A percentile compares a stretch with the other conserved stretches of the same genome.
Evolutionary conservation across 2,797 vertebrate species (phyloP).

Genomic region (Rhincodon typus): DNA sequence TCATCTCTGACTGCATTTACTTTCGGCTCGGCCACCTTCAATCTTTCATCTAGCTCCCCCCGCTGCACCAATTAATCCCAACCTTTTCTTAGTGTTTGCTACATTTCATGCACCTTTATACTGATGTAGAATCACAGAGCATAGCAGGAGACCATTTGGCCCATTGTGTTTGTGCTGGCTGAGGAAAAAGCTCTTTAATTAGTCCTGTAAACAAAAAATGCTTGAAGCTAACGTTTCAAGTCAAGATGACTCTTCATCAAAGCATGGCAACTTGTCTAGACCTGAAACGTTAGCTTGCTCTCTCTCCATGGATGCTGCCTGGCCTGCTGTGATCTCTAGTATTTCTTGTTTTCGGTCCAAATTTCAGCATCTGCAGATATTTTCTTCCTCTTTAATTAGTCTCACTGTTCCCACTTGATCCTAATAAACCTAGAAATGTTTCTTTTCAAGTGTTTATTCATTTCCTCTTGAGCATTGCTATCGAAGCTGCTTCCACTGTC

Average conservation of each 20-base stretch:
- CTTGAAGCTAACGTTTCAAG: too few relatives aligned
- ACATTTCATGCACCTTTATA: background rate
- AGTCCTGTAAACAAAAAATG: too few relatives aligned
- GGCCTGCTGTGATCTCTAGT: too few relatives aligned
- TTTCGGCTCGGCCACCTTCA: background rate
- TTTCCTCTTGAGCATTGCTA: background rate
- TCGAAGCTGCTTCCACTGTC: background rate
- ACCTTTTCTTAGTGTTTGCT: background rate
- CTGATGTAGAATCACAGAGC: background rate
- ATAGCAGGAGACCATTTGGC: background rate
- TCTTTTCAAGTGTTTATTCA: background rate
- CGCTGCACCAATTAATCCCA: background rate
- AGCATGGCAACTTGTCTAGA: too few relatives aligned
- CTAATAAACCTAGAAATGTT: background rate
- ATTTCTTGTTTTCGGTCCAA: too few relatives aligned
- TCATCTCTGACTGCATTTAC: background rate
- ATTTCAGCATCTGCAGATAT: too few relatives aligned
- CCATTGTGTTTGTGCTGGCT: background rate
- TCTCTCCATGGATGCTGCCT: too few relatives aligned
- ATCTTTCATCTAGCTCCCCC: background rate
- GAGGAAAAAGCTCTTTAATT: background rate
- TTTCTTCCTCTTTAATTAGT: too few relatives aligned
- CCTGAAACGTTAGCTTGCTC: too few relatives aligned
- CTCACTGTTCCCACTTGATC: too few relatives aligned
- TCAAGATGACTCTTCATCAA: too few relatives aligned